Evolutionary conservation across 2,888 invertebrate species (phyloP).

Genomic region (Zele albiditarsus): DNA sequence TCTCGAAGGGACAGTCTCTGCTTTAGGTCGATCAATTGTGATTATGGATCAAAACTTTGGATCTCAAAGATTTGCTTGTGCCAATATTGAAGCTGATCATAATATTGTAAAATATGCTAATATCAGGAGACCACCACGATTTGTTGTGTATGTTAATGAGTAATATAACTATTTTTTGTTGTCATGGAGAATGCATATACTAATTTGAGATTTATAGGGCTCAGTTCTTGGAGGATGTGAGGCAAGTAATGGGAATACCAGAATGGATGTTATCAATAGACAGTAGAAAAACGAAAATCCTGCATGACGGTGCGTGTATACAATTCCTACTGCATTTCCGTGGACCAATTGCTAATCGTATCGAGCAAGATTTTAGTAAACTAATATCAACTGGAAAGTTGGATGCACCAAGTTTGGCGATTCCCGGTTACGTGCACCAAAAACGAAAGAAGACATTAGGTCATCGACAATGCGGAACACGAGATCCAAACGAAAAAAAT

Average conservation of each 20-base stretch:
- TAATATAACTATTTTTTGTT: background rate
- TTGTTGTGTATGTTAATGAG: slow-evolving; percentile 82
- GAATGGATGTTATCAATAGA: slow-evolving; percentile 93
- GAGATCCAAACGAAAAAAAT: slow-evolving; percentile 84
- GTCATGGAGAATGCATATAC: background rate
- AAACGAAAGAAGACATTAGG: slow-evolving; percentile 83
- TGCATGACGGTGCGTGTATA: slow-evolving; percentile 86
- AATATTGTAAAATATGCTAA: slow-evolving; percentile 93
- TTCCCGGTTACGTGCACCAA: slow-evolving; percentile 83
- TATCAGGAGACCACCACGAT: slow-evolving; percentile 89
- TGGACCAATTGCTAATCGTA: slow-evolving; percentile 84
- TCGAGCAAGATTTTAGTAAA: slow-evolving; percentile 87
- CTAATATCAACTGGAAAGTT: slow-evolving; percentile 84
- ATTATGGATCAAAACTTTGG: slow-evolving; percentile 85
- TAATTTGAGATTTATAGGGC: slow-evolving; percentile 76
- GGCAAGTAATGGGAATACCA: slow-evolving; percentile 88
- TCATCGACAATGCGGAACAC: slow-evolving; percentile 84
- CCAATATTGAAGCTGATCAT: slow-evolving; percentile 92
- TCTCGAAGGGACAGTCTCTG: slow-evolving; percentile 83
- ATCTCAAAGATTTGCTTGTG: slow-evolving; percentile 86
- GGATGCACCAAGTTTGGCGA: slow-evolving; percentile 83
- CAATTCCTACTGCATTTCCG: slow-evolving; percentile 91
- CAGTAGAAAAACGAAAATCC: slow-evolving; percentile 83
- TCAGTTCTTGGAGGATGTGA: slow-evolving; percentile 87
- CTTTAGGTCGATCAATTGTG: slow-evolving; percentile 89